Conservation (phyloP, 2,888 invertebrate genomes). For the Hedychridium roseum region DNA sequence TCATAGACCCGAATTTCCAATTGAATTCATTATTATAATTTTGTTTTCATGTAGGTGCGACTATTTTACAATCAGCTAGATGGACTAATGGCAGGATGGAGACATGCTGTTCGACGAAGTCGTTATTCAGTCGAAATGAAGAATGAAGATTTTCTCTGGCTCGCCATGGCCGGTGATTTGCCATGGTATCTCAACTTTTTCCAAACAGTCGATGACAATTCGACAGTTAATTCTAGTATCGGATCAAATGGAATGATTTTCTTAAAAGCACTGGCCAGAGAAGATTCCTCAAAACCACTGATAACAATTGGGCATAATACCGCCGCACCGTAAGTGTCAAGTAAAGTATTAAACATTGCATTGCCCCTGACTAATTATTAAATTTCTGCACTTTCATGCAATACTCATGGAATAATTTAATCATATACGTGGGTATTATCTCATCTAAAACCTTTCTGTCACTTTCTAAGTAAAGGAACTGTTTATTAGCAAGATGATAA, state of each 20-base stretch:
- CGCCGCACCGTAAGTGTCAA: conserved; percentile 71
- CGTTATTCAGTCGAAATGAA: conserved; percentile 70
- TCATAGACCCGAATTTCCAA: neutral
- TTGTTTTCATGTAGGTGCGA: conserved; percentile 67
- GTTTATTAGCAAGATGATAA: no score
- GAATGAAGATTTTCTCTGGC: conserved; percentile 74
- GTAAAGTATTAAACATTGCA: no score
- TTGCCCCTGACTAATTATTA: neutral
- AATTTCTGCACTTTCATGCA: neutral
- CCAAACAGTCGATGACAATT: conserved; percentile 53
- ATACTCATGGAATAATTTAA: neutral
- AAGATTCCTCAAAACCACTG: conserved; percentile 53
- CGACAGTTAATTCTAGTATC: conserved; percentile 43
- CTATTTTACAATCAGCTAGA: conserved; percentile 80
- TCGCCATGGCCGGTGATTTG: conserved; percentile 80
- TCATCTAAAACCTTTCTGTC: no score
- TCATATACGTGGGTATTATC: no score
- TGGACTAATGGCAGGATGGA: conserved; percentile 81
- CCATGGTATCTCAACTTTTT: conserved; percentile 75
- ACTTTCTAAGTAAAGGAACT: no score
- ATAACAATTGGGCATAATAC: conserved; percentile 83
- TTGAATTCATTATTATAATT: neutral
- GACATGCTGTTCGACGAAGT: conserved; percentile 73
- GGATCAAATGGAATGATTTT: conserved; percentile 56
- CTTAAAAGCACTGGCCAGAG: conserved; percentile 46